These are phyloP conservation scores for Acanthococcus lagerstroemiae DNA, from an alignment of 2,888 invertebrate genomes.

Conservation along the genomic window DNA sequence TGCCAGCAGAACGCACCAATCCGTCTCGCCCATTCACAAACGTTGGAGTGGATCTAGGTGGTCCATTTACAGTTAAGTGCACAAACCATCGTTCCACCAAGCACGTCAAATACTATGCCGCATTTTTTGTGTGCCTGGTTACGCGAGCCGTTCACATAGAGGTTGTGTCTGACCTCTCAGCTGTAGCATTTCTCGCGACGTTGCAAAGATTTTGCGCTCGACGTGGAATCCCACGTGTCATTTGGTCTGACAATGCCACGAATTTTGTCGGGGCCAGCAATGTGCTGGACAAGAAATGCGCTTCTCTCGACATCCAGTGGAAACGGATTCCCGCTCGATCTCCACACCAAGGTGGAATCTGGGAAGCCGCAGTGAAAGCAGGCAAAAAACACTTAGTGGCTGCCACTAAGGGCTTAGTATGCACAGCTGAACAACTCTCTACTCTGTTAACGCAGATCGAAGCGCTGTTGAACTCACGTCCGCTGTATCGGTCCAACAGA, in stretches of 20 bases:
- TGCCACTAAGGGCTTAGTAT: background rate
- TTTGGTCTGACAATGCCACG: constrained; percentile 37
- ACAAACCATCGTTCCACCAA: background rate
- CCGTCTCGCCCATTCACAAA: constrained; percentile 30
- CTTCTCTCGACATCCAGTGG: constrained; percentile 6
- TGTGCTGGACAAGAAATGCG: background rate
- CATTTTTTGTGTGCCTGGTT: constrained; percentile 16
- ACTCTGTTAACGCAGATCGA: constrained; percentile 22
- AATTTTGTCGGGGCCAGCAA: constrained; percentile 35
- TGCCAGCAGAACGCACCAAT: constrained; percentile 32
- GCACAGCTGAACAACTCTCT: constrained; percentile 8
- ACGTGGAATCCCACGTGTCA: constrained; percentile 35
- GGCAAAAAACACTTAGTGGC: constrained; percentile 36
- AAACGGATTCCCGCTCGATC: constrained; percentile 34
- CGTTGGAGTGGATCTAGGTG: constrained; percentile 12
- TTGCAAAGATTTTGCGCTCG: constrained; percentile 36
- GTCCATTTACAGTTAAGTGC: constrained; percentile 6
- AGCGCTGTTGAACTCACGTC: constrained; percentile 28
- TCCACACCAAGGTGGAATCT: constrained; percentile 36
- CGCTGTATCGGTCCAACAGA: background rate
- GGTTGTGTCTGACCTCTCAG: constrained; percentile 36
- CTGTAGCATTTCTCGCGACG: constrained; percentile 36
- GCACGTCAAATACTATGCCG: constrained; percentile 4
- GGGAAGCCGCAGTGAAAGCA: constrained; percentile 36
- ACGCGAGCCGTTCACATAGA: constrained; percentile 37